Conservation (phyloP, 1,140 invertebrate genomes). For the Gryon sp. region DNA sequence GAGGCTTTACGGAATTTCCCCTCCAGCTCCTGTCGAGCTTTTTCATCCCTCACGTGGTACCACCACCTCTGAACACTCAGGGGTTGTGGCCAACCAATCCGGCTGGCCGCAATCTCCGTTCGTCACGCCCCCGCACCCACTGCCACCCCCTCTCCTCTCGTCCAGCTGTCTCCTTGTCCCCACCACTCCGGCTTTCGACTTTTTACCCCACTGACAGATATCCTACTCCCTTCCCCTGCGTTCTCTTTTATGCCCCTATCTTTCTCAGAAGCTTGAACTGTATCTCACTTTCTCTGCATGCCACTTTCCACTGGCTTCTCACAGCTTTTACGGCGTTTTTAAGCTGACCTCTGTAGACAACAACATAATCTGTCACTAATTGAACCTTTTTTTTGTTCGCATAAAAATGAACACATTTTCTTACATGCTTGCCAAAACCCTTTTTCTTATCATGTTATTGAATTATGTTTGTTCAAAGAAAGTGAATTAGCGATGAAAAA, state of each 20-base stretch:
- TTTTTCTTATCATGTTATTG: slow-evolving; percentile 2
- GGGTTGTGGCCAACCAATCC: slow-evolving; percentile 75
- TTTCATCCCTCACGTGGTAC: slow-evolving; percentile 67
- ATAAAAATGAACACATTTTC: slow-evolving; percentile 24
- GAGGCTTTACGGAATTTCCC: slow-evolving; percentile 78
- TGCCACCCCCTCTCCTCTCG: slow-evolving; percentile 69
- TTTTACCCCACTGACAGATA: slow-evolving; percentile 63
- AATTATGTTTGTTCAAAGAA: background rate
- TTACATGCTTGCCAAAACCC: slow-evolving; percentile 4
- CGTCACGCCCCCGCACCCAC: slow-evolving; percentile 76
- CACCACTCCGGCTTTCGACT: slow-evolving; percentile 53
- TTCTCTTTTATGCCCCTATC: slow-evolving; percentile 18
- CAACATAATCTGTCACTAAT: slow-evolving; percentile 78
- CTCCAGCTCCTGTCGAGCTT: slow-evolving; percentile 69
- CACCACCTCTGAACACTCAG: slow-evolving; percentile 49
- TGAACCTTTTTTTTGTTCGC: slow-evolving; percentile 66
- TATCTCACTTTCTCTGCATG: slow-evolving; percentile 58
- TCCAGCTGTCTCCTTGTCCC: slow-evolving; percentile 61
- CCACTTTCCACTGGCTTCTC: slow-evolving; percentile 68
- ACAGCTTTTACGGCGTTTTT: slow-evolving; percentile 77
- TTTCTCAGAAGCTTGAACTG: slow-evolving; percentile 45
- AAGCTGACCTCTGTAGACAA: slow-evolving; percentile 75
- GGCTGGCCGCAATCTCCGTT: slow-evolving; percentile 70
- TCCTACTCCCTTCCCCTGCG: slow-evolving; percentile 41
- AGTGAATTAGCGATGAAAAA: background rate